Evolutionary conservation across 1,140 invertebrate genomes (phyloP).

Genomic region (Microplitis demolitor): DNA sequence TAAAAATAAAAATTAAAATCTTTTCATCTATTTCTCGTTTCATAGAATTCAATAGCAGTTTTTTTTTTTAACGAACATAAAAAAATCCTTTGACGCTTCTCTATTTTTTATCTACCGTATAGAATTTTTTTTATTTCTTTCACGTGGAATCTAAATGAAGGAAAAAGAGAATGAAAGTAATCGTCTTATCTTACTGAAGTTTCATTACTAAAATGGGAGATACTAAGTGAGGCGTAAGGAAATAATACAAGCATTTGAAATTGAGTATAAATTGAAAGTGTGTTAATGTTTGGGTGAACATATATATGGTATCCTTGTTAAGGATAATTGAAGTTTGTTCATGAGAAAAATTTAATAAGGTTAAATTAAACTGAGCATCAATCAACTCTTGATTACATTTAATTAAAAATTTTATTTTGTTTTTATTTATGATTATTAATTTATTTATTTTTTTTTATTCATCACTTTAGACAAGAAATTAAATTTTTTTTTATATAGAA

Average conservation of each 20-base stretch:
- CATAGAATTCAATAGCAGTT: background rate
- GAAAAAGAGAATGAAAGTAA: background rate
- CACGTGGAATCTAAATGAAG: background rate
- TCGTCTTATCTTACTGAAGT: background rate
- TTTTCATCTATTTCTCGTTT: background rate
- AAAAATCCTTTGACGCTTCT: background rate
- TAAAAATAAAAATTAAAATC: no score
- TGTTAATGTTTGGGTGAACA: background rate
- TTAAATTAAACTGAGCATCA: no score
- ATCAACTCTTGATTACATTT: no score
- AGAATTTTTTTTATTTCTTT: background rate
- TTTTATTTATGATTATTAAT: no score
- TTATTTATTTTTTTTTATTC: no score
- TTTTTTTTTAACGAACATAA: background rate
- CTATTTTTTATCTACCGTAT: background rate
- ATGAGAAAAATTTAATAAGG: background rate
- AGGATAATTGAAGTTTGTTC: background rate
- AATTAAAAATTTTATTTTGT: no score
- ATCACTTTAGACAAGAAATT: no score
- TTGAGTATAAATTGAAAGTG: background rate
- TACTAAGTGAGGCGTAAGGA: background rate
- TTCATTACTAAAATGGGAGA: background rate
- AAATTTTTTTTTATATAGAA: no score
- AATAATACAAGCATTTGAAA: background rate
- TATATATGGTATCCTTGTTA: background rate